phyloP scores from a whole-genome alignment of 2,888 invertebrate species.

The Leistus spinibarbis region DNA sequence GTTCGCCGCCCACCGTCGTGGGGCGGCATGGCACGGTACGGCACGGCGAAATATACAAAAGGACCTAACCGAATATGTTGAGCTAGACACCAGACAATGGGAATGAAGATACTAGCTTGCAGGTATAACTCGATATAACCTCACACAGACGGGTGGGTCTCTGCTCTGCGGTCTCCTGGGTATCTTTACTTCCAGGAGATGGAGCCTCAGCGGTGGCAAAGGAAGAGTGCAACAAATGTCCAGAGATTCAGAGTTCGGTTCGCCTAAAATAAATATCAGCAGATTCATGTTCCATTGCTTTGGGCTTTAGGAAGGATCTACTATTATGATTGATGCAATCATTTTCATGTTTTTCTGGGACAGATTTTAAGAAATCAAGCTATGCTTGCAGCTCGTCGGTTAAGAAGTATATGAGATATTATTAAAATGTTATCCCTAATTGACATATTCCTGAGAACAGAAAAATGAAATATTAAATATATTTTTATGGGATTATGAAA shows the following conservation, averaged over 20 bases:
- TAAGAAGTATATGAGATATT: too few relatives aligned
- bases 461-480: not conserved
- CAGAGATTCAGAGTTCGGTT: not conserved
- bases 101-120: not conserved
- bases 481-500: not conserved
- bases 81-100: not conserved
- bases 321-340: too few relatives aligned
- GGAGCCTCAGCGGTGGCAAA: not conserved
- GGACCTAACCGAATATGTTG: too few relatives aligned
- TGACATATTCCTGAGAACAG: too few relatives aligned
- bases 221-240: not conserved
- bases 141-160: not conserved
- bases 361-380: too few relatives aligned
- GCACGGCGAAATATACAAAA: not conserved
- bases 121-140: not conserved
- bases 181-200: not conserved
- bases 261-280: too few relatives aligned
- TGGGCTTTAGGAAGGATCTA: not conserved
- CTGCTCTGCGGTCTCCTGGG: not conserved
- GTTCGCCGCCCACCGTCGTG: not conserved
- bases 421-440: too few relatives aligned
- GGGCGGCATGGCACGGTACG: too few relatives aligned
- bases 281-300: too few relatives aligned
- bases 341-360: too few relatives aligned
- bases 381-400: too few relatives aligned